These are phyloP conservation scores for Neotoma lepida DNA, from an alignment of 2,113 vertebrate species.

Conservation along the genomic window DNA sequence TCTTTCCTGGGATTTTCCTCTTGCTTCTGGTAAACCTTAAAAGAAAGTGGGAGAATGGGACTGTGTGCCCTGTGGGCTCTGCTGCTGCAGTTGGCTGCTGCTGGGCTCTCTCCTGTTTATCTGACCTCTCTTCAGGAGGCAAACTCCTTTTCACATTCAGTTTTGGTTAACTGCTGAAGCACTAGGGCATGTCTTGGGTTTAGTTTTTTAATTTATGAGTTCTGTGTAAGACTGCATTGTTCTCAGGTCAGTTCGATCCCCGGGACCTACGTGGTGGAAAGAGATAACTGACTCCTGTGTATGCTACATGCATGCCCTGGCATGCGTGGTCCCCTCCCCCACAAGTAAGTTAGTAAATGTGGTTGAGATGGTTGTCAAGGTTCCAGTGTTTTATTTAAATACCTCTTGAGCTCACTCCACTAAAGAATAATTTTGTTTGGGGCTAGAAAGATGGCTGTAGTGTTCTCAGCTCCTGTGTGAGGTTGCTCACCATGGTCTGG, in stretches of 20 bases:
- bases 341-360: background rate
- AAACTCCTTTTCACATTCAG: background rate
- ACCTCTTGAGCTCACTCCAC: no score
- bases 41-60: background rate
- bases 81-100: no score
- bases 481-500: background rate
- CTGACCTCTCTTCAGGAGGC: background rate
- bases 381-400: background rate
- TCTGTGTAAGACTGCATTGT: background rate
- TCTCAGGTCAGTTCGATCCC: background rate
- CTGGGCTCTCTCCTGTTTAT: background rate
- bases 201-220: background rate
- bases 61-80: rapidly evolving
- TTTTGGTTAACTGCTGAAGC: background rate
- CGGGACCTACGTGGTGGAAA: background rate
- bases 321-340: background rate
- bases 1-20: constrained; percentile 4
- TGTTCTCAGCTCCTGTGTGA: background rate
- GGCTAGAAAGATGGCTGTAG: no score
- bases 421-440: no score
- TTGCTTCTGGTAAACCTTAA: background rate
- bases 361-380: background rate
- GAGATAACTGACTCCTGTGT: no score
- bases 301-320: no score
- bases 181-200: background rate